Evolutionary conservation across 2,888 invertebrate species (phyloP).

Genomic region (Dorcus hopei): DNA sequence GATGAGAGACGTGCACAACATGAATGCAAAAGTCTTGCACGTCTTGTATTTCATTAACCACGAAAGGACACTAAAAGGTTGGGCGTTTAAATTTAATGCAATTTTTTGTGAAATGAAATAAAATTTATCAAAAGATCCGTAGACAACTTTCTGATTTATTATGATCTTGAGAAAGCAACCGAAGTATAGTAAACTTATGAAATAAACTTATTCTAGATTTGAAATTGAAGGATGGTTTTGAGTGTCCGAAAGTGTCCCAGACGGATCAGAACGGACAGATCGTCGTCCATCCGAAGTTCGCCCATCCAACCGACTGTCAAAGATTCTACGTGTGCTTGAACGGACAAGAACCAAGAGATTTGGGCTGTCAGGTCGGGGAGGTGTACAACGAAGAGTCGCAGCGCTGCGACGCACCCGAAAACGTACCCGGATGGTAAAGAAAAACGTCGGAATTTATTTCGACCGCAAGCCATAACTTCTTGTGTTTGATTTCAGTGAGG

Average conservation of each 20-base stretch:
- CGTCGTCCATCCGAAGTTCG: slow-evolving; percentile 79
- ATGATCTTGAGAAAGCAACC: too few species aligned
- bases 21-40: too few species aligned
- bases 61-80: too few species aligned
- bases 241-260: slow-evolving; percentile 71
- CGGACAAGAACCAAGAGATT: slow-evolving; percentile 81
- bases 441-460: slow-evolving; percentile 3
- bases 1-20: too few species aligned
- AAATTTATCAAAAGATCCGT: too few species aligned
- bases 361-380: slow-evolving; percentile 81
- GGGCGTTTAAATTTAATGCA: too few species aligned
- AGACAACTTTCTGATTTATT: too few species aligned
- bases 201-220: not conserved
- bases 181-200: slow-evolving; percentile 6
- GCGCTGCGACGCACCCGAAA: slow-evolving; percentile 86
- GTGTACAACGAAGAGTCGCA: slow-evolving; percentile 87
- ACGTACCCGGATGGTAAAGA: slow-evolving; percentile 82
- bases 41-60: too few species aligned
- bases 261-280: slow-evolving; percentile 67
- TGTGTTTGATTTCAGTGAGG: slow-evolving; percentile 61
- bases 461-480: slow-evolving; percentile 4
- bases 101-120: too few species aligned
- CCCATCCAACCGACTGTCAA: slow-evolving; percentile 85
- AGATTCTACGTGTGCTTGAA: slow-evolving; percentile 89
- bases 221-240: slow-evolving; percentile 78